Conservation (phyloP, 2,888 invertebrate genomes). For the Stenotaenia linearis region DNA sequence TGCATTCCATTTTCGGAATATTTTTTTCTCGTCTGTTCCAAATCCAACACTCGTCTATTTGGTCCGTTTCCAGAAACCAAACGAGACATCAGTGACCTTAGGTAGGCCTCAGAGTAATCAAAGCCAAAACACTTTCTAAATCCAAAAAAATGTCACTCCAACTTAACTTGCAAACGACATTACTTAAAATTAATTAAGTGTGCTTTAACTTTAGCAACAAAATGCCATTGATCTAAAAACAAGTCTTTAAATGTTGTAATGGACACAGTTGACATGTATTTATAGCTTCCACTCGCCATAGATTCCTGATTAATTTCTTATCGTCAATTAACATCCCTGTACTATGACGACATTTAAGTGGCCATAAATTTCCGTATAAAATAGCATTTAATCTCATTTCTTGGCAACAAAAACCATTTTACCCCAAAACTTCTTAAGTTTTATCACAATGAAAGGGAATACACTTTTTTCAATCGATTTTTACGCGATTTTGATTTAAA, state of each 20-base stretch:
- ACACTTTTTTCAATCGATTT: neutral
- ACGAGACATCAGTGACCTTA: neutral
- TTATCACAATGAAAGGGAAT: neutral
- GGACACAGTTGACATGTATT: neutral
- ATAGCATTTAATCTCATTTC: neutral
- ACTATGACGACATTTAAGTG: neutral
- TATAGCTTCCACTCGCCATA: neutral
- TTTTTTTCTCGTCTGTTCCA: neutral
- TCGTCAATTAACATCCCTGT: neutral
- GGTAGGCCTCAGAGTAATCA: neutral
- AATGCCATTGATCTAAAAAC: neutral
- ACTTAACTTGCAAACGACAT: no score
- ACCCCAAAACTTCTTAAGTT: no score
- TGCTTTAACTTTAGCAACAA: no score
- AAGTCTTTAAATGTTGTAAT: neutral
- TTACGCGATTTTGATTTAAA: neutral
- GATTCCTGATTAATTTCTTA: neutral
- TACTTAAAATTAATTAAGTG: no score
- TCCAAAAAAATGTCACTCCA: no score
- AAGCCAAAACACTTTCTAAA: neutral
- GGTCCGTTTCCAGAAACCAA: neutral
- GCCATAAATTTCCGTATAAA: neutral
- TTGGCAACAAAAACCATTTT: no score
- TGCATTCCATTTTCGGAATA: neutral
- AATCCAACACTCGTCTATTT: neutral